These are phyloP conservation scores for Microctenopoma stevenorrisi DNA, from an alignment of 2,797 vertebrate species.

Conservation along the genomic window DNA sequence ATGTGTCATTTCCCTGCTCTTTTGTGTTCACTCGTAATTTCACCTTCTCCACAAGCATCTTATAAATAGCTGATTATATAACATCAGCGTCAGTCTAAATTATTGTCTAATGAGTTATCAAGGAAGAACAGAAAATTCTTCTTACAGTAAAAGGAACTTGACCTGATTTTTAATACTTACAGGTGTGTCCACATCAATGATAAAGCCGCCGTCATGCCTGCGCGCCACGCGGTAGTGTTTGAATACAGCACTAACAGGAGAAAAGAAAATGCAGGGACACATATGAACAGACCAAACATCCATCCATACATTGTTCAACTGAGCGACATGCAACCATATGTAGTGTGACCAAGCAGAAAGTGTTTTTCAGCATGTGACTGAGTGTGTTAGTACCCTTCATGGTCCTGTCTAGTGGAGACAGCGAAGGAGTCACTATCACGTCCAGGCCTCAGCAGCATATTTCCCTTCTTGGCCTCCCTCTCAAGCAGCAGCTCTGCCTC, in stretches of 20 bases:
- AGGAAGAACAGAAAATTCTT: neutral
- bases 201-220: conserved; percentile 65
- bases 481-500: conserved; percentile 87
- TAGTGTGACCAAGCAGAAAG: neutral
- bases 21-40: neutral
- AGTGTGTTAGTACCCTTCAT: conserved; percentile 69
- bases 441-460: conserved; percentile 85
- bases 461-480: conserved; percentile 77
- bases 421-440: conserved; percentile 72
- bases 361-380: neutral
- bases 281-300: neutral
- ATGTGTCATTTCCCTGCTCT: neutral
- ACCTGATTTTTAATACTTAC: conserved; percentile 75
- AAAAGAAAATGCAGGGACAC: neutral
- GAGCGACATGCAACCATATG: neutral
- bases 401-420: conserved; percentile 82
- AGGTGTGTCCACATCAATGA: conserved; percentile 83
- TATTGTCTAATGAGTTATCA: neutral
- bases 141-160: neutral
- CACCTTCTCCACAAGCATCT: neutral
- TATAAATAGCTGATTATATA: neutral
- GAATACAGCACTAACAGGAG: conserved; percentile 64
- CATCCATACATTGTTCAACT: neutral
- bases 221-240: conserved; percentile 85
- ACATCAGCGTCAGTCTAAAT: neutral